phyloP scores from a whole-genome alignment of 37 sponge, comb jelly and placozoan species.

The Mnemiopsis leidyi region DNA sequence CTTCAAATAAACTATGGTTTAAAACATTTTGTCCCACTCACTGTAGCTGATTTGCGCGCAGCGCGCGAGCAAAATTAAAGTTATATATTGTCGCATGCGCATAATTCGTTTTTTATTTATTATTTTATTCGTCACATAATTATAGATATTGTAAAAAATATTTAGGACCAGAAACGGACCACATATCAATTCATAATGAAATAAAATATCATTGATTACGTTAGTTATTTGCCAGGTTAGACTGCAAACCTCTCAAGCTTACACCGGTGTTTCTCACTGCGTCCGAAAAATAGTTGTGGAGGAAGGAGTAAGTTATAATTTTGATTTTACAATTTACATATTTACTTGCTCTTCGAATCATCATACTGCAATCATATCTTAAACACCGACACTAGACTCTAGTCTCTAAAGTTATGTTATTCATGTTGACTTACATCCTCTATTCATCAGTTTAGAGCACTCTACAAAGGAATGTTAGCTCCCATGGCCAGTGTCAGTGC shows the following conservation, averaged over 20 bases:
- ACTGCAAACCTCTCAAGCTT: slow-evolving; percentile 3
- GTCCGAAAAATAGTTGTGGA: background rate
- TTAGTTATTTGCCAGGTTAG: background rate
- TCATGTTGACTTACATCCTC: background rate
- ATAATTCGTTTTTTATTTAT: too few species aligned
- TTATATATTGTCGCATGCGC: background rate
- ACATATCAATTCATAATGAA: too few species aligned
- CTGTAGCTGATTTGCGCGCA: background rate
- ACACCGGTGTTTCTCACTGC: slow-evolving; percentile 25
- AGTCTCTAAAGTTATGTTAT: background rate
- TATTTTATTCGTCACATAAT: too few species aligned
- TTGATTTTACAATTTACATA: too few species aligned
- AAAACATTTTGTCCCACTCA: background rate
- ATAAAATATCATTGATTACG: too few species aligned
- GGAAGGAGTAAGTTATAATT: slow-evolving; percentile 64
- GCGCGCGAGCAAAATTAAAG: background rate
- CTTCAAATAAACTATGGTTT: background rate
- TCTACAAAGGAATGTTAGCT: slow-evolving; percentile 61
- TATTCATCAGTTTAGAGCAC: background rate
- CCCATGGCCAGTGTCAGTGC: slow-evolving; percentile 38
- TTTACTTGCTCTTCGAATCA: too few species aligned
- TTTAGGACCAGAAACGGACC: too few species aligned
- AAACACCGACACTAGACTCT: too few species aligned
- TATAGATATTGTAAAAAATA: too few species aligned
- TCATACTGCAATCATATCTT: too few species aligned